These are phyloP conservation scores for Mormoops blainvillei DNA, from an alignment of 2,113 vertebrate genomes.

Conservation along the genomic window DNA sequence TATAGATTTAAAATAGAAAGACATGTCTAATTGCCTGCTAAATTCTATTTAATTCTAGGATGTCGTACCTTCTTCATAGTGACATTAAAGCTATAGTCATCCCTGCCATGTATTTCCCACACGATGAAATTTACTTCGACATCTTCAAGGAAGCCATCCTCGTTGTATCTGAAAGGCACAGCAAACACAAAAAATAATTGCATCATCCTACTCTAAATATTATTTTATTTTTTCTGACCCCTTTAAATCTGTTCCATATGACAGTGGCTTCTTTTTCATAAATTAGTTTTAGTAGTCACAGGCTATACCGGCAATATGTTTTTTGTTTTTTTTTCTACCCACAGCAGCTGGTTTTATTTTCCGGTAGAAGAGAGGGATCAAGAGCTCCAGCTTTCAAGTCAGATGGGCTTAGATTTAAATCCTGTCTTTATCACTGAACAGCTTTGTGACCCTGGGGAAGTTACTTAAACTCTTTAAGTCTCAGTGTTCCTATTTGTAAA, in stretches of 20 bases:
- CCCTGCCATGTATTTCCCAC: conserved; percentile 73
- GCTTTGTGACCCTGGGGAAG: background rate
- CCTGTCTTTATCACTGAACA: background rate
- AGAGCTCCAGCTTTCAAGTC: background rate
- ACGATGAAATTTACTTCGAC: conserved; percentile 68
- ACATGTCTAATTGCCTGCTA: background rate
- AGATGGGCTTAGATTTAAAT: background rate
- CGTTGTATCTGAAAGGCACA: conserved; percentile 51
- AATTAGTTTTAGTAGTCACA: background rate
- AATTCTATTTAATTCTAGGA: background rate
- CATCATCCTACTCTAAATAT: background rate
- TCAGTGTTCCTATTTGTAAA: background rate
- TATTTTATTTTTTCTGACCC: background rate
- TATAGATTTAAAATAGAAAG: background rate
- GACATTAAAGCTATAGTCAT: conserved; percentile 59
- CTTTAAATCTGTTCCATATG: background rate
- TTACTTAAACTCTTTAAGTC: background rate
- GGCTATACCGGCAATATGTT: background rate
- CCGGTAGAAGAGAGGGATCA: background rate
- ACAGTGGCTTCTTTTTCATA: background rate
- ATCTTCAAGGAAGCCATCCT: background rate
- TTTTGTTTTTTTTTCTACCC: background rate
- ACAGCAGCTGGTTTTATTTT: background rate
- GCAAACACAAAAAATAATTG: background rate
- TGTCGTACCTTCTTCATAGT: conserved; percentile 60